Percentiles rank a stretch among this genome's conserved stretches.
Conservation (phyloP, 1,140 invertebrate species). For the Mycetomoellerius zeteki region DNA sequence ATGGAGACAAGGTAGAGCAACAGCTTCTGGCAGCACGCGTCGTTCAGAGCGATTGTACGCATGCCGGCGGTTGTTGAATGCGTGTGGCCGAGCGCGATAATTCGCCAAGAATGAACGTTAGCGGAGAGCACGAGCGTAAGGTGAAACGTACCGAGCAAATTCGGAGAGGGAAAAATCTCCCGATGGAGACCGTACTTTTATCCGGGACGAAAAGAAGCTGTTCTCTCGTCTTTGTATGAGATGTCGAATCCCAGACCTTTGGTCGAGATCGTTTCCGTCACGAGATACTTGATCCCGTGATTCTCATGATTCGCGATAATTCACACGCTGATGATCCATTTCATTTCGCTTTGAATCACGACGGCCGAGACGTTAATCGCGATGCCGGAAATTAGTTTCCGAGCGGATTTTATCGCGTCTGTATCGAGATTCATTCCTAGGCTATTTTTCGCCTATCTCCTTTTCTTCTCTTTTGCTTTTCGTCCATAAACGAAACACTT, state of each 20-base stretch:
- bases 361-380: conserved; percentile 23
- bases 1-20: conserved; percentile 32
- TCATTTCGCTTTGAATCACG: not conserved
- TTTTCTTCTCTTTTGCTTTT: not conserved
- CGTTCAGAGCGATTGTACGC: conserved; percentile 25
- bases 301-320: not conserved
- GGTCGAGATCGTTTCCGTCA: conserved; percentile 6
- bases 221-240: not conserved
- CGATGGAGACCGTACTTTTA: conserved; percentile 11
- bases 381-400: conserved; percentile 35
- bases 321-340: not conserved
- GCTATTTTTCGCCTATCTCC: not conserved
- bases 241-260: not conserved
- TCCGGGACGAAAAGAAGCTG: not conserved
- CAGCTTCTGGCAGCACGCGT: conserved; percentile 34
- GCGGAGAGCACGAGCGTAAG: conserved; percentile 13
- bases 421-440: conserved; percentile 12
- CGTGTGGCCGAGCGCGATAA: conserved; percentile 68
- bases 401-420: not conserved
- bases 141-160: conserved; percentile 24
- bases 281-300: not conserved
- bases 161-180: not conserved
- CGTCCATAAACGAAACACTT: conserved; percentile 14
- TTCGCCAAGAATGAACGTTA: conserved; percentile 67
- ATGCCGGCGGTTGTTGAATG: conserved; percentile 58